Evolutionary conservation across 1,140 invertebrate species (phyloP), one percentile per base, ranked within the genome.

Genomic region (Prorops nasuta): DNA sequence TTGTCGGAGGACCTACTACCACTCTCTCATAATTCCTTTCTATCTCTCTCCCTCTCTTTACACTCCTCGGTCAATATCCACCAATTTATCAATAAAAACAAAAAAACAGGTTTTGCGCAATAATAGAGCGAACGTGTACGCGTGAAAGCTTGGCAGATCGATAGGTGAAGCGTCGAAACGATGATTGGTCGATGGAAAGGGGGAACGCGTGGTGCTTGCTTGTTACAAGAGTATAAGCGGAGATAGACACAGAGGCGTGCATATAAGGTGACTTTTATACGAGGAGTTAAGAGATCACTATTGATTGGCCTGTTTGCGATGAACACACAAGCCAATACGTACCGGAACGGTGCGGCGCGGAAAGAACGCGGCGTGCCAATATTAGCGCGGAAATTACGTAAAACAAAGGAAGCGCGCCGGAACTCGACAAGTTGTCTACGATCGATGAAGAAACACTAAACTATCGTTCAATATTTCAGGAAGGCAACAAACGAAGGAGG

Each of bases 381-480:
- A 74, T 75, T 75, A 61, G 70, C 66, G 65, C 66, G 69, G 69
- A 75, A 75, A 75, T 75, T 75, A 72, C 71, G 66, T 71, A 74
- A 75, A 72, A 74, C 66, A 69, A 71, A 73, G 67, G 69, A 73
- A 73, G 66, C 61, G 59, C 57, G 59, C 62, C 58, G 54, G 51
- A 58, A 62, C 64, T 62, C 66, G 60, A 61, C 64, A 60, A 60
- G 64, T 67, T 62, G 60, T 45, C 51, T n/a, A n/a, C 58, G 36
- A 57, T 58, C 56, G 57, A 67, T 64, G 49, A 46, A 54, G 44
- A 31, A 43, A 32, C 15, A 51, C 40, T 53, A 31, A 36, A 42
- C 21, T 34, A n/a, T n/a, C n/a, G n/a, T n/a, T n/a, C n/a, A n/a
- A n/a, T n/a, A n/a, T n/a, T n/a, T n/a, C n/a, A n/a, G n/a, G n/a